Percentiles rank a stretch among this genome's conserved stretches.
These are phyloP conservation scores for Tachina fera DNA, from an alignment of 2,888 invertebrate species.

Conservation along the genomic window DNA sequence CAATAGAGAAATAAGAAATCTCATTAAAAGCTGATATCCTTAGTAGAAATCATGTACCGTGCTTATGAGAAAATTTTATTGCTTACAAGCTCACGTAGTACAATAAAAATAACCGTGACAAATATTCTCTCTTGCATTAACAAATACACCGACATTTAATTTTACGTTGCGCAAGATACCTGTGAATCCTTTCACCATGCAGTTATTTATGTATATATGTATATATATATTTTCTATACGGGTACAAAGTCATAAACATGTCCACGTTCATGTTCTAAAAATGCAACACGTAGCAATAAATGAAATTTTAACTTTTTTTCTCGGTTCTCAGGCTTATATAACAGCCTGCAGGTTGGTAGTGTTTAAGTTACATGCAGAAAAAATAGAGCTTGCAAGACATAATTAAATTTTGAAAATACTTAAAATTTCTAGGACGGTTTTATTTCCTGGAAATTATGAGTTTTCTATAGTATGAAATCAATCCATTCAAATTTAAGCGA, in stretches of 20 bases:
- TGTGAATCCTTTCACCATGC: slow-evolving; percentile 55
- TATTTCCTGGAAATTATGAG: no score
- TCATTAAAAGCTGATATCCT: slow-evolving; percentile 61
- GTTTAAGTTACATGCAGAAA: slow-evolving; percentile 23
- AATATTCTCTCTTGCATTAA: slow-evolving; percentile 22
- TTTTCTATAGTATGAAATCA: no score
- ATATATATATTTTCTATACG: slow-evolving; percentile 16
- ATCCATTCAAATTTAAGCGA: no score
- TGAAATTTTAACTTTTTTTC: slow-evolving; percentile 4
- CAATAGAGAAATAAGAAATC: slow-evolving; percentile 58
- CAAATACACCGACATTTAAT: neutral
- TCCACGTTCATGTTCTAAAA: slow-evolving; percentile 59
- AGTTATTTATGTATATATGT: neutral
- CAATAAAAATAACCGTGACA: slow-evolving; percentile 48
- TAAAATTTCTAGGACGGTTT: no score
- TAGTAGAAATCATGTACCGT: slow-evolving; percentile 59
- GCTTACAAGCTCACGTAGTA: slow-evolving; percentile 55
- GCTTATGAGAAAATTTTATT: slow-evolving; percentile 65
- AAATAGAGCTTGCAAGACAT: neutral
- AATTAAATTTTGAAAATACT: no score
- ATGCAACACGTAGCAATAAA: slow-evolving; percentile 68
- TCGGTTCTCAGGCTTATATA: slow-evolving; percentile 31
- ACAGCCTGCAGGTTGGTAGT: slow-evolving; percentile 13
- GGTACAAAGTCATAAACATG: slow-evolving; percentile 67
- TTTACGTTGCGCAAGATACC: slow-evolving; percentile 31